phyloP scores from a whole-genome alignment of 2,888 invertebrate genomes.

The Machimus rusticus region DNA sequence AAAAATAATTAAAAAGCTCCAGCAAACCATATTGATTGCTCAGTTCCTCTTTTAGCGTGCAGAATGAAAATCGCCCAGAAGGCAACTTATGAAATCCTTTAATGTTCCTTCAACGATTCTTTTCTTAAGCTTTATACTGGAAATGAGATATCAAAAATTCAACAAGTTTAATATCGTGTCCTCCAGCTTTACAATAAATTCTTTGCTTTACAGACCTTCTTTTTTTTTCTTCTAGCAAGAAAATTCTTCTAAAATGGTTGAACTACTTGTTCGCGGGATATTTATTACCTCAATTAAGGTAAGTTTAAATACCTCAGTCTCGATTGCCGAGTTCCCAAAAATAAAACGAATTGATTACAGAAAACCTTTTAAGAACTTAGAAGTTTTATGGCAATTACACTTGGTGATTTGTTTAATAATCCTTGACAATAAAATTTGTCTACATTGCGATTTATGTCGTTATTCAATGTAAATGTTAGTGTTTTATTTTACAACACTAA shows the following conservation, averaged over 20 bases:
- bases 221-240: background rate
- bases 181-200: background rate
- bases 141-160: background rate
- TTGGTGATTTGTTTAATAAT: background rate
- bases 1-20: constrained; percentile 17
- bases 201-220: background rate
- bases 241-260: background rate
- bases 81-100: background rate
- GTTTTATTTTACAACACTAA: too few relatives aligned
- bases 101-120: background rate
- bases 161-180: background rate
- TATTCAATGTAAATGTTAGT: too few relatives aligned
- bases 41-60: background rate
- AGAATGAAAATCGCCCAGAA: background rate
- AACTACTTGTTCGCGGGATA: background rate
- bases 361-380: background rate
- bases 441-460: too few relatives aligned
- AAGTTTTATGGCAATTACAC: background rate
- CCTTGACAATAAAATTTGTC: background rate
- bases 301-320: background rate
- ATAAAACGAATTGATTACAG: background rate
- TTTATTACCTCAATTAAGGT: background rate
- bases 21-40: background rate
- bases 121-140: background rate
- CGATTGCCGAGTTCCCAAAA: background rate